Evolutionary conservation across 2,797 vertebrate species (phyloP).

Genomic region (Nasua narica): DNA sequence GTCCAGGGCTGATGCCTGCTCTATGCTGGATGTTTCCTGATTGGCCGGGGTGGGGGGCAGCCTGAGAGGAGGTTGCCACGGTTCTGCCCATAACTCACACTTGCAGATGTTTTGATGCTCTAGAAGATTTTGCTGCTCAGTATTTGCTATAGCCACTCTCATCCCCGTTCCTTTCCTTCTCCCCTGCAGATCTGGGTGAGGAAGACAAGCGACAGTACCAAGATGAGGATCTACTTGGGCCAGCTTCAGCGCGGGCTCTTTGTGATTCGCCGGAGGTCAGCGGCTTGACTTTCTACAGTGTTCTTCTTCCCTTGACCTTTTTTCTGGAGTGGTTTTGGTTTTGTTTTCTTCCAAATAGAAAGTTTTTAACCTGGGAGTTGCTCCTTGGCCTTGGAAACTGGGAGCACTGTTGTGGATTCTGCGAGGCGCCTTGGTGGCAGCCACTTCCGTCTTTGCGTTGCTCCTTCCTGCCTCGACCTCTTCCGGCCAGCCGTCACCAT

Average conservation of each 20-base stretch:
- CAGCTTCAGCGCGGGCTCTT: slow-evolving; percentile 99
- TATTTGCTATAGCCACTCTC: background rate
- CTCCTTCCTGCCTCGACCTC: slow-evolving; percentile 68
- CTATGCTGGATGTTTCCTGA: background rate
- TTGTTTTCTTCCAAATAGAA: background rate
- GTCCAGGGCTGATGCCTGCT: background rate
- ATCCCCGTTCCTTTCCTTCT: background rate
- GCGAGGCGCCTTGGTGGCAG: slow-evolving; percentile 60
- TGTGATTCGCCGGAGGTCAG: slow-evolving; percentile 96
- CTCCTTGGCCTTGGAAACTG: slow-evolving; percentile 62
- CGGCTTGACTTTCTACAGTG: slow-evolving; percentile 86
- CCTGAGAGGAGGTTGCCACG: background rate
- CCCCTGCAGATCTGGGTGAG: slow-evolving; percentile 96
- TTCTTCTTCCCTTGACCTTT: background rate
- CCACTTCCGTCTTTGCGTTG: slow-evolving; percentile 53
- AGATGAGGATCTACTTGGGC: slow-evolving; percentile 98
- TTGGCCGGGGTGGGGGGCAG: no score
- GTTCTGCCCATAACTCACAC: background rate
- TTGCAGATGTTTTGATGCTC: no score
- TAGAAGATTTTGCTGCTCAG: background rate
- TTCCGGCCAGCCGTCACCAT: slow-evolving; percentile 53
- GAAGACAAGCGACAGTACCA: slow-evolving; percentile 99
- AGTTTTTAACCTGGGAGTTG: slow-evolving; percentile 67
- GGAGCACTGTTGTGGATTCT: slow-evolving; percentile 64
- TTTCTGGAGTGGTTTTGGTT: slow-evolving; percentile 54